Conservation (phyloP, 2,888 invertebrate species). For the Mesodorylaimus sp. region DNA sequence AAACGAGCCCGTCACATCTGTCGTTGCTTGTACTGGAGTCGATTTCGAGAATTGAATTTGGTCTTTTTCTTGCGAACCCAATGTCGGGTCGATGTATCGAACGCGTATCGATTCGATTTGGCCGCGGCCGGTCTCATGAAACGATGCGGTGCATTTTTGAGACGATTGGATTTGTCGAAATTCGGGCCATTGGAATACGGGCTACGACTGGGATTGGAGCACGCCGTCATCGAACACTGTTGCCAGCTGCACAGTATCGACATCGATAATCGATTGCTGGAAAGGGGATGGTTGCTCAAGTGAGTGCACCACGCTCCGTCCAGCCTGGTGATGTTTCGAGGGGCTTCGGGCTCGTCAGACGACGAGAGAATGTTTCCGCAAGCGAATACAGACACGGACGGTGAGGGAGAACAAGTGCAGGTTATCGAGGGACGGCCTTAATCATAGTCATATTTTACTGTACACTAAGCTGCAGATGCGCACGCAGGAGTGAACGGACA, state of each 20-base stretch:
- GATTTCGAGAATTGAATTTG: not conserved
- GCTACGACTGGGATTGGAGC: conserved; percentile 5
- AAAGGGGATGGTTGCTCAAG: conserved; percentile 1
- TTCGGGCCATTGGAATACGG: conserved; percentile 10
- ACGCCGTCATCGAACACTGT: conserved; percentile 2
- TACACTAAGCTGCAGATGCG: too few relatives aligned
- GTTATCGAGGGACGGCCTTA: too few relatives aligned
- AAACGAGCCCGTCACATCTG: not conserved
- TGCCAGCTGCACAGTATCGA: not conserved
- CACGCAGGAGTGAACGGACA: too few relatives aligned
- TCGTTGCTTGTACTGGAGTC: conserved; percentile 4
- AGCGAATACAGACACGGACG: too few relatives aligned
- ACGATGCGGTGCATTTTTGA: not conserved
- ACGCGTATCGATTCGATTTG: conserved; percentile 1
- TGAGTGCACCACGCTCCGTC: not conserved
- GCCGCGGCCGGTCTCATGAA: conserved; percentile 2
- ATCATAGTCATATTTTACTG: too few relatives aligned
- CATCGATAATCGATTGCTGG: conserved; percentile 5
- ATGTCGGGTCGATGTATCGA: conserved; percentile 1
- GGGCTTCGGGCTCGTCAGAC: too few relatives aligned
- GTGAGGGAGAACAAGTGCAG: too few relatives aligned
- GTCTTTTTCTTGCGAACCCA: not conserved
- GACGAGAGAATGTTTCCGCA: too few relatives aligned
- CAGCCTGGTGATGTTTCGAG: not conserved
- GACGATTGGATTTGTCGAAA: not conserved